These are phyloP conservation scores for Tetranychus piercei DNA, from an alignment of 2,888 invertebrate genomes.

Conservation along the genomic window DNA sequence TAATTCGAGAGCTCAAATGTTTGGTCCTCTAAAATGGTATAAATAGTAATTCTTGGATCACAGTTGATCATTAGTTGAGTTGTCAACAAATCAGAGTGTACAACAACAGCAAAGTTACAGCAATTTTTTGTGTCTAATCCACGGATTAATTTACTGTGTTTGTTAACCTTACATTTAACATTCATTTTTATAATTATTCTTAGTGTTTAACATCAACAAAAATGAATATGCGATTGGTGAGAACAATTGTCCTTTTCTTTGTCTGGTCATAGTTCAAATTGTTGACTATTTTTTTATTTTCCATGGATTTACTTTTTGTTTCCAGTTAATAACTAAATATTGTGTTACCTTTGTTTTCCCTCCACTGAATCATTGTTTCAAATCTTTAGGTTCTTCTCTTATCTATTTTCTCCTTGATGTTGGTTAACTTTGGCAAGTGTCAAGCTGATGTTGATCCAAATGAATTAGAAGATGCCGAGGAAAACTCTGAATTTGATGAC, in stretches of 20 bases:
- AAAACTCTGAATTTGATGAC: not conserved
- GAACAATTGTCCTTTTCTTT: not conserved
- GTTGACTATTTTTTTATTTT: not conserved
- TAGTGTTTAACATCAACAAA: not conserved
- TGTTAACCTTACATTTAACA: no score
- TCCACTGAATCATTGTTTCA: not conserved
- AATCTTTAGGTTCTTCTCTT: not conserved
- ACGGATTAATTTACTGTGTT: no score
- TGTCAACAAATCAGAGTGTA: not conserved
- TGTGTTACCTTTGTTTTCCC: not conserved
- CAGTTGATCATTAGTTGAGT: not conserved
- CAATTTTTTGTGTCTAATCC: not conserved
- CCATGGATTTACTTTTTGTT: not conserved
- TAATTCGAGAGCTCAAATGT: not conserved
- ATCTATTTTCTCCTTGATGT: not conserved
- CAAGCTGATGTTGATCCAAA: not conserved
- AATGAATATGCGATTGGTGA: conserved; percentile 1
- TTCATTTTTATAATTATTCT: no score
- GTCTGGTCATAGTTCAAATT: not conserved
- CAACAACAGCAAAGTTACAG: not conserved
- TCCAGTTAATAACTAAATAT: not conserved
- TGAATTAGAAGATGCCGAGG: not conserved
- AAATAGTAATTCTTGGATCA: not conserved
- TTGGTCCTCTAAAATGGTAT: not conserved
- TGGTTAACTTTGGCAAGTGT: not conserved